These are phyloP conservation scores for Apotomis betuletana DNA, from an alignment of 2,888 invertebrate genomes.

Conservation along the genomic window DNA sequence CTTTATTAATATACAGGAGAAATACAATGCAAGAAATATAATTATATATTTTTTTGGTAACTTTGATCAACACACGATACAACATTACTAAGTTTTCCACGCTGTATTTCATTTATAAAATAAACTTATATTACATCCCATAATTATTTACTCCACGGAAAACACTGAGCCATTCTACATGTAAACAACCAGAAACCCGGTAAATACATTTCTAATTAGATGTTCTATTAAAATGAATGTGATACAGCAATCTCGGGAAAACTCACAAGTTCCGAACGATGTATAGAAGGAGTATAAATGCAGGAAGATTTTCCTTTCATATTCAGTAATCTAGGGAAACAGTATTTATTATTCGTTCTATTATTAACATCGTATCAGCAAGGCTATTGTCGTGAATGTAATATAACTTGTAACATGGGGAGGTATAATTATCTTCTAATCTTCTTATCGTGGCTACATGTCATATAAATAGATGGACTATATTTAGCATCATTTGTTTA, in stretches of 20 bases:
- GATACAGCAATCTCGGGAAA: constrained; percentile 45
- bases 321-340: constrained; percentile 22
- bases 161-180: not conserved
- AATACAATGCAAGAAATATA: too few species aligned
- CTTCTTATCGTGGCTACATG: constrained; percentile 5
- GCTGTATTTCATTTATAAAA: too few species aligned
- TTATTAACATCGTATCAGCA: constrained; percentile 12
- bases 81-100: too few species aligned
- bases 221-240: constrained; percentile 42
- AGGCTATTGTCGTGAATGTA: not conserved
- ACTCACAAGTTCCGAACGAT: constrained; percentile 45
- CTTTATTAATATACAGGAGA: too few species aligned
- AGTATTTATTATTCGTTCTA: constrained; percentile 14
- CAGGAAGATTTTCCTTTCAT: constrained; percentile 45
- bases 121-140: too few species aligned
- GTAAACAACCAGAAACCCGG: not conserved
- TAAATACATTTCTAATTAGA: constrained; percentile 19
- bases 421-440: constrained; percentile 3
- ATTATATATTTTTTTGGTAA: too few species aligned
- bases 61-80: too few species aligned
- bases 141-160: not conserved
- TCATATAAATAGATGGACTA: constrained; percentile 1
- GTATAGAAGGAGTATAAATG: constrained; percentile 57
- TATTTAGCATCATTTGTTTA: not conserved
- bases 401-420: constrained; percentile 20